A percentile compares a stretch with the other conserved stretches of the same genome.
Conservation (phyloP, 2,888 invertebrate species). For the Aleiodes alternator region DNA sequence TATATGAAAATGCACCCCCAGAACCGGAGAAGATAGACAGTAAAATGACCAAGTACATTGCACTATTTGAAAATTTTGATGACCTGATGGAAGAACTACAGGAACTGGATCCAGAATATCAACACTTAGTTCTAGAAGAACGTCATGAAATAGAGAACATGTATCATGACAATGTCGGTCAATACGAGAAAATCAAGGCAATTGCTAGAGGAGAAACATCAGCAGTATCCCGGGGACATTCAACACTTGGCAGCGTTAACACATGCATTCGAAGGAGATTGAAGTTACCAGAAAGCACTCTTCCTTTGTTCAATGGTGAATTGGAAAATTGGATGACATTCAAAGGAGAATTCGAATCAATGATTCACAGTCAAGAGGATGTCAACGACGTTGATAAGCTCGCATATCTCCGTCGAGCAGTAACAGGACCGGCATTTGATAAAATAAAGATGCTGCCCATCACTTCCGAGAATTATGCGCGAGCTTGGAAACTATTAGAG, state of each 20-base stretch:
- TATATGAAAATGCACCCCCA: background rate
- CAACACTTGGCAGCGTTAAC: too few relatives aligned
- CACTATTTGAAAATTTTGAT: background rate
- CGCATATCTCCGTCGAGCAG: slow-evolving; percentile 46
- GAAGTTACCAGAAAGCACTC: slow-evolving; percentile 44
- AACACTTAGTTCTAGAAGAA: background rate
- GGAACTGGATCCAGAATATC: background rate
- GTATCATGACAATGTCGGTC: background rate
- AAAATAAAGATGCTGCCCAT: slow-evolving; percentile 47
- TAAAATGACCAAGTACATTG: slow-evolving; percentile 9
- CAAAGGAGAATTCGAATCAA: slow-evolving; percentile 50
- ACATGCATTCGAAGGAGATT: too few relatives aligned
- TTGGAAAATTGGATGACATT: too few relatives aligned
- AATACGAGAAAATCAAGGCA: slow-evolving; percentile 6
- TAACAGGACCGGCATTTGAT: slow-evolving; percentile 49
- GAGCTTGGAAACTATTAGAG: slow-evolving; percentile 51
- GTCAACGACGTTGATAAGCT: slow-evolving; percentile 48
- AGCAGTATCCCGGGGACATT: too few relatives aligned
- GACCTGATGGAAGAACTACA: slow-evolving; percentile 7
- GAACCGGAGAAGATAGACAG: background rate
- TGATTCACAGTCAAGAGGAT: slow-evolving; percentile 48
- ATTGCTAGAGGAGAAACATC: background rate
- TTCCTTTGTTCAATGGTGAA: slow-evolving; percentile 51
- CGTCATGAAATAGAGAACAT: background rate
- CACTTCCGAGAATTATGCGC: slow-evolving; percentile 49